Conservation (phyloP, 1,140 invertebrate species). For the Saccostrea glomerata region DNA sequence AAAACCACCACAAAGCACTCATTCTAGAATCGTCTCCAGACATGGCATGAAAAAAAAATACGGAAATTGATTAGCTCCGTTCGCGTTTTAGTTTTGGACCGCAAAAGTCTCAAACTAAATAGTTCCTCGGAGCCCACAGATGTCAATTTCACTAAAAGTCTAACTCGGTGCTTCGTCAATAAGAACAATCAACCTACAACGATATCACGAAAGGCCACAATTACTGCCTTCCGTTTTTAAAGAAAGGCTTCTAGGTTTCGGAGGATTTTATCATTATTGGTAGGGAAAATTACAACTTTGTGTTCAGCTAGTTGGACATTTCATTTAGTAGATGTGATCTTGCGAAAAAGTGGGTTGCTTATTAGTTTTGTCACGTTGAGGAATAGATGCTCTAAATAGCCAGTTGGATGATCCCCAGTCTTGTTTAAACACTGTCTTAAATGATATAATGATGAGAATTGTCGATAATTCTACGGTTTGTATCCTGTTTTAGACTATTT, state of each 20-base stretch:
- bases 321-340: too few species aligned
- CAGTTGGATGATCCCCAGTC: too few species aligned
- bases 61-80: conserved; percentile 17
- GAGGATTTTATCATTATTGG: not conserved
- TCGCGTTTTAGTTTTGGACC: not conserved
- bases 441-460: too few species aligned
- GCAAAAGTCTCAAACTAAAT: conserved; percentile 3
- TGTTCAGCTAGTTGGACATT: not conserved
- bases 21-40: not conserved
- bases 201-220: not conserved
- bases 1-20: not conserved
- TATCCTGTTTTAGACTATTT: not conserved
- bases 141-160: conserved; percentile 34
- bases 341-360: too few species aligned
- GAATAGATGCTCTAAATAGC: too few species aligned
- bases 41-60: not conserved
- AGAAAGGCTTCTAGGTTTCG: not conserved
- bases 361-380: too few species aligned
- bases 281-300: not conserved
- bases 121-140: not conserved
- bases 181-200: not conserved
- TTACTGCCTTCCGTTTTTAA: not conserved
- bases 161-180: conserved; percentile 8
- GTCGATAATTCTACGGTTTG: not conserved
- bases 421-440: too few species aligned